phyloP scores from a whole-genome alignment of 2,113 vertebrate species.

The Syrrhaptes paradoxus region DNA sequence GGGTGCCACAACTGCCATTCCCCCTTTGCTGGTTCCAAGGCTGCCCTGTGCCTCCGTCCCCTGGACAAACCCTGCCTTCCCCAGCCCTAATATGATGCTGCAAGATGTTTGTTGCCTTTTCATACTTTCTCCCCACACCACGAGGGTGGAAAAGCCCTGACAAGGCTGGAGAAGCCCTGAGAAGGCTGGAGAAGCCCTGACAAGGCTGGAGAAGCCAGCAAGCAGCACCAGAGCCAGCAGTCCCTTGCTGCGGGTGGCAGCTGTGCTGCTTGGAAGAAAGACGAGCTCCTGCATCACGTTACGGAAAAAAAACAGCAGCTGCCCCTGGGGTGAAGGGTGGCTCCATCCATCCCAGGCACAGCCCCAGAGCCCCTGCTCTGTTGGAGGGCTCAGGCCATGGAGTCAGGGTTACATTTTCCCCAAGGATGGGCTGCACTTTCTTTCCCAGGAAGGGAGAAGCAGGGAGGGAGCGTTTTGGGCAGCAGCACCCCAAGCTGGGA shows the following conservation, averaged over 20 bases:
- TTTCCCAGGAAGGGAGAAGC: background rate
- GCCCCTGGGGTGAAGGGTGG: background rate
- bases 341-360: background rate
- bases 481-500: background rate
- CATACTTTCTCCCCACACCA: accelerated
- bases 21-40: background rate
- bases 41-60: accelerated
- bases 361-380: background rate
- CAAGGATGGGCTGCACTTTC: background rate
- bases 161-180: background rate
- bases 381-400: background rate
- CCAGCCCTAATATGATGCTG: background rate
- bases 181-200: background rate
- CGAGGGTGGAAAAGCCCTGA: background rate
- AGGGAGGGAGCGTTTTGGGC: background rate
- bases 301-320: background rate
- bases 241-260: background rate
- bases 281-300: conserved; percentile 6
- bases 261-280: background rate
- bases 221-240: background rate
- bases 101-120: background rate
- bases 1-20: background rate
- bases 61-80: background rate
- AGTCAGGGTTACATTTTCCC: accelerated
- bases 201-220: background rate